Evolutionary conservation across 1,140 invertebrate genomes (phyloP).

Genomic region (Campodea augens): DNA sequence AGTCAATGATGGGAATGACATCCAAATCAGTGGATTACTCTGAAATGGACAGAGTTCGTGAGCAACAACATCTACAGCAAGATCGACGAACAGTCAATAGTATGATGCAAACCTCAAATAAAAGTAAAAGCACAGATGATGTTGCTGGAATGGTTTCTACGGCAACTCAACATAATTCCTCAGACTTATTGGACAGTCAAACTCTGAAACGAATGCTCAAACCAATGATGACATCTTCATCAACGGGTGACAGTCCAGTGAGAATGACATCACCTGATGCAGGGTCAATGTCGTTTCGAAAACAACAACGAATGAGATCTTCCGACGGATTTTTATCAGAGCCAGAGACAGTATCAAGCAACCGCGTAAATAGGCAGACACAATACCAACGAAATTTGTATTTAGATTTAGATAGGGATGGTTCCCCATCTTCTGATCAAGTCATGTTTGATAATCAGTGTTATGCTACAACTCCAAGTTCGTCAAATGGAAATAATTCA

Average conservation of each 20-base stretch:
- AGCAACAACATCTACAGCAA: slow-evolving; percentile 33
- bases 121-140: slow-evolving; percentile 76
- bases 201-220: slow-evolving; percentile 85
- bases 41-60: slow-evolving; percentile 36
- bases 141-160: no score
- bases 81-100: slow-evolving; percentile 33
- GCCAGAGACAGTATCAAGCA: slow-evolving; percentile 9
- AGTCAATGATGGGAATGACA: slow-evolving; percentile 12
- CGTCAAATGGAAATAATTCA: slow-evolving; percentile 72
- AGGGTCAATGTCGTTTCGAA: neutral
- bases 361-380: slow-evolving; percentile 24
- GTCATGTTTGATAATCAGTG: slow-evolving; percentile 84
- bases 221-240: slow-evolving; percentile 56
- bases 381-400: slow-evolving; percentile 40
- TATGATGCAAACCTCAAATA: no score
- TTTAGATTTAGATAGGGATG: slow-evolving; percentile 59
- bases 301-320: no score
- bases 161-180: slow-evolving; percentile 29
- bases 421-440: slow-evolving; percentile 74
- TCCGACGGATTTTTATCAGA: slow-evolving; percentile 13
- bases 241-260: slow-evolving; percentile 58
- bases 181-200: slow-evolving; percentile 48
- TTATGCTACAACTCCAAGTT: slow-evolving; percentile 79
- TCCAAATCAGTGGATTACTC: slow-evolving; percentile 55
- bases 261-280: neutral